Evolutionary conservation across 2,797 vertebrate genomes (phyloP).

Genomic region (Silurus aristotelis): DNA sequence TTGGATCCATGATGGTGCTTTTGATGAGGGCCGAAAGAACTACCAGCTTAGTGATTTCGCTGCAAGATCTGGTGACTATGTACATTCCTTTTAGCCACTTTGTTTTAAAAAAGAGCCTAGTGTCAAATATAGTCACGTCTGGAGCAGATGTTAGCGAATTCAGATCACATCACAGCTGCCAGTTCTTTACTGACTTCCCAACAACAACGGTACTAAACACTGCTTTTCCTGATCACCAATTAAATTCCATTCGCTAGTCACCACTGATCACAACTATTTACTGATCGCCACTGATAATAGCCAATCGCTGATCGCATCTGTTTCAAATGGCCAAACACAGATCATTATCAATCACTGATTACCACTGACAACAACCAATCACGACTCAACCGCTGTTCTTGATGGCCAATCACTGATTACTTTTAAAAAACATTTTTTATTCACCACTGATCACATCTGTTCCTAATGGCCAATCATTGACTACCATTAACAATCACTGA

Average conservation of each 20-base stretch:
- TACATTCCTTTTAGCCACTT: background rate
- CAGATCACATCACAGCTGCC: background rate
- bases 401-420: too few relatives aligned
- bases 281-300: background rate
- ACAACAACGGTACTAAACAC: background rate
- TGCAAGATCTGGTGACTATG: slow-evolving; percentile 6
- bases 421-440: too few relatives aligned
- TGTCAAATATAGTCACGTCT: background rate
- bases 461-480: too few relatives aligned
- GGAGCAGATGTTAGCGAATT: background rate
- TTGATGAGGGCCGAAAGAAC: background rate
- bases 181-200: background rate
- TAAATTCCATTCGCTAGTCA: background rate
- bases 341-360: background rate
- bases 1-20: background rate
- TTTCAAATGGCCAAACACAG: background rate
- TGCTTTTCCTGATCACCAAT: background rate
- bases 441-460: too few relatives aligned
- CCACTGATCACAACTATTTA: background rate
- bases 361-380: too few relatives aligned
- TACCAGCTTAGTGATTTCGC: slow-evolving; percentile 8
- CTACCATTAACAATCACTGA: too few relatives aligned
- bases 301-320: background rate
- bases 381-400: too few relatives aligned
- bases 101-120: background rate